phyloP scores from a whole-genome alignment of 1,140 invertebrate species.

The Saccostrea cuccullata region DNA sequence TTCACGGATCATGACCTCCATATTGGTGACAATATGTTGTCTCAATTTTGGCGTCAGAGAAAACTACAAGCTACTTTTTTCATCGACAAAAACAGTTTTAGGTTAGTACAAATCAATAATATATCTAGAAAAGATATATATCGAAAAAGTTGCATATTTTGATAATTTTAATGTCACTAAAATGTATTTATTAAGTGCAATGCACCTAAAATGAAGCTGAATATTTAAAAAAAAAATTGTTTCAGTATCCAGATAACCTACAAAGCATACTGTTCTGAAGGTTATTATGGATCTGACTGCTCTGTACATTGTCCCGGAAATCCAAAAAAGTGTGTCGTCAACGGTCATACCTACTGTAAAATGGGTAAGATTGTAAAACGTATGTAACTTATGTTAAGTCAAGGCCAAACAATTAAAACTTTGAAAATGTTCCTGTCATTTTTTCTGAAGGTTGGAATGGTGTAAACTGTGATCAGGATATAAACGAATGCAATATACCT shows the following conservation, averaged over 20 bases:
- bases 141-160: too few species aligned
- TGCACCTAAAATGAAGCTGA: not conserved
- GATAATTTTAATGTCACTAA: too few species aligned
- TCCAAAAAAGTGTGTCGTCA: constrained; percentile 25
- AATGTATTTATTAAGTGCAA: too few species aligned
- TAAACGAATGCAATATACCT: constrained; percentile 31
- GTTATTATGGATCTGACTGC: constrained; percentile 28
- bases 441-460: constrained; percentile 40
- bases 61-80: not conserved
- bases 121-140: not conserved
- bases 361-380: not conserved
- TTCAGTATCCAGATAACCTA: constrained; percentile 17
- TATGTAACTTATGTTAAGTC: too few species aligned
- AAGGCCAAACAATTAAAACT: not conserved
- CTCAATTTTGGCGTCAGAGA: not conserved
- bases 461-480: constrained; percentile 44
- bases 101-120: not conserved
- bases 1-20: not conserved
- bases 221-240: not conserved
- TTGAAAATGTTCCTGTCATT: not conserved
- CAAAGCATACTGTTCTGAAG: constrained; percentile 27
- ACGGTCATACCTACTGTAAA: constrained; percentile 30
- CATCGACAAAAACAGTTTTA: not conserved
- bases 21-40: not conserved
- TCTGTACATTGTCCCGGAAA: constrained; percentile 21